Conservation (phyloP, 23 tunicate genomes). For the Halocynthia roretzi region DNA sequence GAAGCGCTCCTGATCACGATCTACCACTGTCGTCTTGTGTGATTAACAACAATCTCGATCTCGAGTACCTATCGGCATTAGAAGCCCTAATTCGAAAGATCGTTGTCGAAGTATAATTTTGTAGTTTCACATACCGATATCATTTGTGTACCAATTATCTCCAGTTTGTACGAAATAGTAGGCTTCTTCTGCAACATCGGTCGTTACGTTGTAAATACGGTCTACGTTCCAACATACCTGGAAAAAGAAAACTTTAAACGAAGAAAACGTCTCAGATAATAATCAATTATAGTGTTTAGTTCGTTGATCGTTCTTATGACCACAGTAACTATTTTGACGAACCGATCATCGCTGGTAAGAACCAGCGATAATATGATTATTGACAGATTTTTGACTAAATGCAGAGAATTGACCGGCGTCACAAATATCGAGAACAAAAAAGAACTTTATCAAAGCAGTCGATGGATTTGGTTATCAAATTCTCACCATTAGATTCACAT, state of each 20-base stretch:
- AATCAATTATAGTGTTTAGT: no score
- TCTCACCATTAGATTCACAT: neutral
- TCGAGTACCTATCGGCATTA: neutral
- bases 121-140: conserved; percentile 8
- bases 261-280: neutral
- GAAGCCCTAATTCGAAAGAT: neutral
- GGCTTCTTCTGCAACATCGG: conserved; percentile 6
- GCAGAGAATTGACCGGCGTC: no score
- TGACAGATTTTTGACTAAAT: no score
- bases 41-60: conserved; percentile 11
- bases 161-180: conserved; percentile 19
- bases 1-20: no score
- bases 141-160: conserved; percentile 16
- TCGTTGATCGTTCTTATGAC: no score
- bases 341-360: no score
- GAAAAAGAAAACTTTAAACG: neutral
- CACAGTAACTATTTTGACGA: no score
- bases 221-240: conserved; percentile 23
- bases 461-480: no score
- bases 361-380: no score
- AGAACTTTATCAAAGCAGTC: no score
- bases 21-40: conserved; percentile 6
- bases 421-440: no score
- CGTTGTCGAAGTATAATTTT: neutral
- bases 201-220: conserved; percentile 19